Evolutionary conservation across 1,140 invertebrate genomes (phyloP).

Genomic region (Drosophila serrata): DNA sequence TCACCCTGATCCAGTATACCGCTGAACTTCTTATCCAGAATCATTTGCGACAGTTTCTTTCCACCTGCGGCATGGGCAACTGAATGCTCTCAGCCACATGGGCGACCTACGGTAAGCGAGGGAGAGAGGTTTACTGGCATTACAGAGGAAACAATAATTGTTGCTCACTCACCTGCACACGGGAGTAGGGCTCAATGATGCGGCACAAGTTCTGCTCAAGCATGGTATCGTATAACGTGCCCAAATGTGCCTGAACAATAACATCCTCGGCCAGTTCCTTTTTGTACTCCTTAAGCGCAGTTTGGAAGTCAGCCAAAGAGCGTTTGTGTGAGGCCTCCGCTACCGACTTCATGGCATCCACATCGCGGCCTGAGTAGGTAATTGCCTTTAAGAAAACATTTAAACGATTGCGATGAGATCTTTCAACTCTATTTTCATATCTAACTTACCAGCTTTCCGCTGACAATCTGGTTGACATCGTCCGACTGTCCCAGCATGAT

Average conservation of each 20-base stretch:
- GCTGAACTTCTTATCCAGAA: constrained; percentile 98
- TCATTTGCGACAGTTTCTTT: constrained; percentile 99
- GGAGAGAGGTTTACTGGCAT: neutral
- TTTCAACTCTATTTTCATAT: neutral
- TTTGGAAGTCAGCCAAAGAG: constrained; percentile 97
- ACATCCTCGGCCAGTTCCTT: constrained; percentile 97
- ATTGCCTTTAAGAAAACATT: constrained; percentile 87
- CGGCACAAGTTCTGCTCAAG: constrained; percentile 99
- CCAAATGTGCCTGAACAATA: constrained; percentile 98
- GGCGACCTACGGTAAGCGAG: constrained; percentile 87
- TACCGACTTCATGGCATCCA: constrained; percentile 99
- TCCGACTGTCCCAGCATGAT: constrained; percentile 98
- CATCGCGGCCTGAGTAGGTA: constrained; percentile 97
- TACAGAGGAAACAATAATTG: fast-evolving
- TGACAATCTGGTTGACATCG: constrained; percentile 97
- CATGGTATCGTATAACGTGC: constrained; percentile 99
- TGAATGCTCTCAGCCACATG: constrained; percentile 95
- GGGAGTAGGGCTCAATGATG: constrained; percentile 99
- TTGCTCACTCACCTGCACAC: constrained; percentile 92
- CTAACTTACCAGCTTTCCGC: constrained; percentile 92
- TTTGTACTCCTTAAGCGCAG: constrained; percentile 94
- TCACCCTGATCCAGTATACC: constrained; percentile 99
- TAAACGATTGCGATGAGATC: neutral
- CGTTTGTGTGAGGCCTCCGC: constrained; percentile 98
- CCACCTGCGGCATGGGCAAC: constrained; percentile 95